Percentiles rank a stretch among this genome's conserved stretches.
Conservation (phyloP, 2,797 vertebrate genomes). For the Helicolenus hilgendorfi region DNA sequence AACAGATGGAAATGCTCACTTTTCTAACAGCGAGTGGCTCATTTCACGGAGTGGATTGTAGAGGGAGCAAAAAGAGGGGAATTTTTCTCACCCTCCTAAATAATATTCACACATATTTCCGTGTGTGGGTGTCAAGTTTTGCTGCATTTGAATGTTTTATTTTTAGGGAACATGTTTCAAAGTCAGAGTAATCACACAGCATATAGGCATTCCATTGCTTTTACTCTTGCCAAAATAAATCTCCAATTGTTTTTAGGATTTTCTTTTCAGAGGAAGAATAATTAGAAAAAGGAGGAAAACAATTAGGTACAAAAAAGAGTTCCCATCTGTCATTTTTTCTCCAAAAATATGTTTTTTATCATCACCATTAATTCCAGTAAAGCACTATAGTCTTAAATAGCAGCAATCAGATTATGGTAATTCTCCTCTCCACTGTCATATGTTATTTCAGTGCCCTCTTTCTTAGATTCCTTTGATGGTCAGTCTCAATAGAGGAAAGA, state of each 20-base stretch:
- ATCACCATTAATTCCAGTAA: background rate
- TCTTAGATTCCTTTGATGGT: slow-evolving; percentile 71
- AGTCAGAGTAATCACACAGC: slow-evolving; percentile 18
- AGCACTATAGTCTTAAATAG: slow-evolving; percentile 10
- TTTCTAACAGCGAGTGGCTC: slow-evolving; percentile 40
- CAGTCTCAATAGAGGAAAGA: slow-evolving; percentile 79
- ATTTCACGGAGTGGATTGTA: slow-evolving; percentile 50
- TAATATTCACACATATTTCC: slow-evolving; percentile 24
- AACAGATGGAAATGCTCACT: slow-evolving; percentile 45
- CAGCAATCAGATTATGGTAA: slow-evolving; percentile 15
- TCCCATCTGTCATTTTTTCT: background rate
- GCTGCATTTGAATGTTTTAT: slow-evolving; percentile 39
- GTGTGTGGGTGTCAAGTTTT: slow-evolving; percentile 38
- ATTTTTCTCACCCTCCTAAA: slow-evolving; percentile 42
- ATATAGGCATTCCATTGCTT: background rate
- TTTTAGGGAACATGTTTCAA: slow-evolving; percentile 25
- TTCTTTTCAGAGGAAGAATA: background rate
- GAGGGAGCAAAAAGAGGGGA: slow-evolving; percentile 17
- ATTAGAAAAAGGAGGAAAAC: background rate
- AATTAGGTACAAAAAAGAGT: background rate
- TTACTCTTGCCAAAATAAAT: background rate
- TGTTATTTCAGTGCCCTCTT: slow-evolving; percentile 28
- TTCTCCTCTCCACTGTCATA: slow-evolving; percentile 33
- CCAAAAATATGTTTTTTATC: background rate
- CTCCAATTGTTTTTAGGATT: background rate